Base-by-base conservation (phyloP, 2,797 vertebrate genomes). In the Calcarius lapponicus region DNA sequence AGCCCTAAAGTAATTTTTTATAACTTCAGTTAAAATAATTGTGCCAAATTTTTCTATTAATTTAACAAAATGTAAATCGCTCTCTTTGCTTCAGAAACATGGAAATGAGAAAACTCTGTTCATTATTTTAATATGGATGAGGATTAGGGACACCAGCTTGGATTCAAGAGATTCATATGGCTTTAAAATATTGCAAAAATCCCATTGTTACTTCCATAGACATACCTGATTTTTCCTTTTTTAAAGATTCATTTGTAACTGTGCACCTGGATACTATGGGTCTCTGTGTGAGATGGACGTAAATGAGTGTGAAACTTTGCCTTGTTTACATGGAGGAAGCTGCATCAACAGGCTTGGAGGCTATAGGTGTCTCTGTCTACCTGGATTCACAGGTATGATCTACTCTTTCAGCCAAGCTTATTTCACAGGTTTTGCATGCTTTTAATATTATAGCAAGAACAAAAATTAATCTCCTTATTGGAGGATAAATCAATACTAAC, bases 241-340 rank as follows among this genome's bases (percentile, higher is more conserved):
- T 82, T 80, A 66, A 86, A 98, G 98, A 92, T 98, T 98, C 97
- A 79, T 74, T 65, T 99, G 98, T 93, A 94, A 95, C 73, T 99
- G 98, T 95, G 96, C 97, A 75, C 89, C 97, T 80, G 98, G 98
- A 78, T 98, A 98, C 96, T 98, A 98, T 43, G 98, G 98, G 87
- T 90, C 87, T 22, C 82, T 98, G 62, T 99, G 98, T 97, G 98
- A 99, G 97, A 94, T 99, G 97, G 98, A 98, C 70, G 95, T 98
- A 96, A 98, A 98, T 56, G 98, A 99, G 93, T 99, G 98, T 91
- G 98, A 99, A 97, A 97, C 94, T 75, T 98, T 97, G 93, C 98
- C 98, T 97, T 99, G 98, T 97, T 97, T 98, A 79, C 97, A 98
- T 32, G 97, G 98, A 95, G 98, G 98, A 93, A 98, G 97, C 96